Percentiles rank a stretch among this genome's conserved stretches.
Evolutionary conservation across 2,888 invertebrate species (phyloP).

Genomic region (Gnatocerus cornutus): DNA sequence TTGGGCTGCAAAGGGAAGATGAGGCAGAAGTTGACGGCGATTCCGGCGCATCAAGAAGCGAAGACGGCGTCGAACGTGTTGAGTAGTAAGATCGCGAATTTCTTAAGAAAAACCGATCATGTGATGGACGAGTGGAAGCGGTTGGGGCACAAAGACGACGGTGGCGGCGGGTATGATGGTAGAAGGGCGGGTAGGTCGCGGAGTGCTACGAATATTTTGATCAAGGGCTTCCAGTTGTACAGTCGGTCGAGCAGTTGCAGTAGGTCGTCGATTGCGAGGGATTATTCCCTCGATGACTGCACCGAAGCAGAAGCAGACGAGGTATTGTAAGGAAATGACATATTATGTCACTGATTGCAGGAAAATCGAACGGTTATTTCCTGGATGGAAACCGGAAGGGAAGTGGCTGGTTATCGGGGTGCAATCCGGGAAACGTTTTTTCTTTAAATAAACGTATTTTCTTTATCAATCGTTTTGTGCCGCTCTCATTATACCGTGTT

Average conservation of each 20-base stretch:
- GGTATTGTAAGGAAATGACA: conserved; percentile 70
- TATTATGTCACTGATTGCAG: too few relatives aligned
- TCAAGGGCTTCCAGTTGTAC: conserved; percentile 85
- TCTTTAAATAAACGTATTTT: too few relatives aligned
- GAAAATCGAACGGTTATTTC: neutral
- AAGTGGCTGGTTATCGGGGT: too few relatives aligned
- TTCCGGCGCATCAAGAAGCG: conserved; percentile 85
- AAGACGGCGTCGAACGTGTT: conserved; percentile 85
- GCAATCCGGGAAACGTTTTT: too few relatives aligned
- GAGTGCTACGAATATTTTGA: conserved; percentile 88
- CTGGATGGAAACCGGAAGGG: too few relatives aligned
- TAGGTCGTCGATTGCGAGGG: conserved; percentile 71
- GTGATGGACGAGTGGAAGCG: conserved; percentile 91
- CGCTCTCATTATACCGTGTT: too few relatives aligned
- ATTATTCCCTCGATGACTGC: conserved; percentile 76
- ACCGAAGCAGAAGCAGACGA: conserved; percentile 78
- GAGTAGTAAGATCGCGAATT: conserved; percentile 84
- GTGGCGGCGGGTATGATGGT: conserved; percentile 13
- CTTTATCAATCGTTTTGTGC: too few relatives aligned
- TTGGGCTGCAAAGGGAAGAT: conserved; percentile 83
- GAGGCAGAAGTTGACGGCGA: conserved; percentile 78
- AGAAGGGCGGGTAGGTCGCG: conserved; percentile 74
- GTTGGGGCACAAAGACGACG: conserved; percentile 74
- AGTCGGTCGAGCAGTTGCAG: conserved; percentile 76
- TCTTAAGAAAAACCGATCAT: conserved; percentile 88